These are phyloP conservation scores for Spodoptera picta DNA, from an alignment of 2,888 invertebrate genomes.

Conservation along the genomic window DNA sequence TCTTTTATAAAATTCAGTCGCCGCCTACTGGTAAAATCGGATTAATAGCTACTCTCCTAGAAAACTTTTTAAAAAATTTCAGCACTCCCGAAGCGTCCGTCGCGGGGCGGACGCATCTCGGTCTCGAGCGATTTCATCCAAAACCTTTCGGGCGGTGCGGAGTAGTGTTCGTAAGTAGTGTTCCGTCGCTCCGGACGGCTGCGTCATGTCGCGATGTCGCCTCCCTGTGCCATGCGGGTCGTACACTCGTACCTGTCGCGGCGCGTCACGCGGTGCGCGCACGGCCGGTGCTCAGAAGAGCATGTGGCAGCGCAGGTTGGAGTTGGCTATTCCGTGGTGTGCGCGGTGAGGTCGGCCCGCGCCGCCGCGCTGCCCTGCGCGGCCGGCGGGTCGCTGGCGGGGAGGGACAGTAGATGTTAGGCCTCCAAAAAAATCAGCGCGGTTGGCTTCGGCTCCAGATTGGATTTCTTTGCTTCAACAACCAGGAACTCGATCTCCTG, in stretches of 20 bases:
- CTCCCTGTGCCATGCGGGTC: conserved; percentile 86
- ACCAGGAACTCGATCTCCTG: conserved; percentile 97
- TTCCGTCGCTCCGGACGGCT: conserved; percentile 54
- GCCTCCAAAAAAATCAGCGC: conserved; percentile 97
- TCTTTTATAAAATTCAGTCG: conserved; percentile 87
- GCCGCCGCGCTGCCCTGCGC: conserved; percentile 90
- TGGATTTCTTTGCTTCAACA: conserved; percentile 96
- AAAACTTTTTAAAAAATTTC: conserved; percentile 83
- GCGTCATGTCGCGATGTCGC: conserved; percentile 71
- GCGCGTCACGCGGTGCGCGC: conserved; percentile 39
- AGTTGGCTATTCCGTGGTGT: conserved; percentile 89
- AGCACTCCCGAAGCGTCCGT: conserved; percentile 73
- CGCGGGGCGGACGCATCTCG: conserved; percentile 65
- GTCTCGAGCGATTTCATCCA: conserved; percentile 65
- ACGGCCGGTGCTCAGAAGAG: conserved; percentile 77
- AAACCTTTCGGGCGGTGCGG: conserved; percentile 77
- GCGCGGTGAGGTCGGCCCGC: conserved; percentile 90
- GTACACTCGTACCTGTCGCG: conserved; percentile 60
- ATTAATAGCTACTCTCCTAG: conserved; percentile 82
- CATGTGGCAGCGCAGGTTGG: conserved; percentile 89
- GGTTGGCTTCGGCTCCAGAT: conserved; percentile 96
- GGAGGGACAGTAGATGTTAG: conserved; percentile 97
- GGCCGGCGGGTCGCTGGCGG: conserved; percentile 93
- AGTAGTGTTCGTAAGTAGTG: conserved; percentile 73
- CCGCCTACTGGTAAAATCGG: conserved; percentile 84